These are phyloP conservation scores for Drosophila nr. perissopoda DNA, from an alignment of 2,888 invertebrate genomes.

Conservation along the genomic window DNA sequence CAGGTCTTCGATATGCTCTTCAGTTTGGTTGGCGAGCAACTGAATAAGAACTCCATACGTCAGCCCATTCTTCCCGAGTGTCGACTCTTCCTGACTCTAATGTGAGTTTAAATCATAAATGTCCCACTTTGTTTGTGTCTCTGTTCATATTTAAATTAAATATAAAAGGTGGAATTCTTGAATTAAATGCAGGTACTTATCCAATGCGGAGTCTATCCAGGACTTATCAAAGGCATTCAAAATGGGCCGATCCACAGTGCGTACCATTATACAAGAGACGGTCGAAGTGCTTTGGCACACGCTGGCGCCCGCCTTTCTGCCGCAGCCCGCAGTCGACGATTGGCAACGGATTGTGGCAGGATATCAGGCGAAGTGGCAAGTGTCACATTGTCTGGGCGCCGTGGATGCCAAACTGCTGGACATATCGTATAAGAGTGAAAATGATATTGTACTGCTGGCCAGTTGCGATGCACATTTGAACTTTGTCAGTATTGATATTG, in stretches of 20 bases:
- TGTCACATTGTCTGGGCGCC: constrained; percentile 40
- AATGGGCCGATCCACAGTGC: constrained; percentile 31
- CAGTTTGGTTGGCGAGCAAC: constrained; percentile 34
- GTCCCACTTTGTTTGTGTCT: background rate
- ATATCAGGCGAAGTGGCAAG: constrained; percentile 21
- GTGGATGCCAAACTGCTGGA: constrained; percentile 32
- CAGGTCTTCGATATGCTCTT: constrained; percentile 39
- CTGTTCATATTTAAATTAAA: background rate
- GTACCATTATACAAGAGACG: constrained; percentile 31
- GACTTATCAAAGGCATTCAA: constrained; percentile 31
- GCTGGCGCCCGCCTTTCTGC: constrained; percentile 22
- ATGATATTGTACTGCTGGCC: constrained; percentile 27
- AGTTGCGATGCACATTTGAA: constrained; percentile 35
- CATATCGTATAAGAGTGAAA: constrained; percentile 18
- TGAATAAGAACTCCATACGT: constrained; percentile 31
- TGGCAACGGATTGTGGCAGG: constrained; percentile 19
- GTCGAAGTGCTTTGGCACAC: constrained; percentile 31
- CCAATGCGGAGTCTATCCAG: constrained; percentile 14
- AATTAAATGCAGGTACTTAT: constrained; percentile 22
- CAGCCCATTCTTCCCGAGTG: constrained; percentile 17
- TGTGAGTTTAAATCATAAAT: constrained; percentile 17
- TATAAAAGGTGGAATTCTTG: background rate
- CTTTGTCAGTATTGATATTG: constrained; percentile 34
- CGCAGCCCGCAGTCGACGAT: constrained; percentile 15
- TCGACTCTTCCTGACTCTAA: constrained; percentile 32